These are phyloP conservation scores for Pristionchus mayeri DNA, from an alignment of 2,888 invertebrate genomes.

Conservation along the genomic window DNA sequence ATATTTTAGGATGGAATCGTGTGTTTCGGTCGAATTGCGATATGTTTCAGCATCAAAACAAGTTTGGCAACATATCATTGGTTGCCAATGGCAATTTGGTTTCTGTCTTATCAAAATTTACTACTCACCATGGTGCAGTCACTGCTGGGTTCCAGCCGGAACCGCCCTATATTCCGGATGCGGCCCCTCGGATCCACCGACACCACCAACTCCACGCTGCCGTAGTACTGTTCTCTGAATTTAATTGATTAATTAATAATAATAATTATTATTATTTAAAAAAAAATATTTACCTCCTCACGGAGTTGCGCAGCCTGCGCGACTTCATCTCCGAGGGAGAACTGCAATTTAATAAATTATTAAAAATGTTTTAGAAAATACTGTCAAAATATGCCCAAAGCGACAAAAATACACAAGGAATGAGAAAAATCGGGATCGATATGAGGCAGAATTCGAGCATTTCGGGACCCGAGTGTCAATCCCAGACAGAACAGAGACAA, in stretches of 20 bases:
- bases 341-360: conserved; percentile 49
- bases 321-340: conserved; percentile 59
- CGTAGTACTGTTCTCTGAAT: conserved; percentile 57
- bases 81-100: too few relatives aligned
- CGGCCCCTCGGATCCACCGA: conserved; percentile 56
- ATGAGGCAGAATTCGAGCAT: neutral
- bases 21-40: too few relatives aligned
- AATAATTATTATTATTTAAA: neutral
- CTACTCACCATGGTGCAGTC: conserved; percentile 49
- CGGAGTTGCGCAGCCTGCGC: conserved; percentile 54
- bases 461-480: too few relatives aligned
- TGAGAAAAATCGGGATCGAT: neutral
- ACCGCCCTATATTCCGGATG: conserved; percentile 57
- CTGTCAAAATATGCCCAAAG: neutral
- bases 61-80: too few relatives aligned
- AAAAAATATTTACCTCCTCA: conserved; percentile 46
- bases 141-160: conserved; percentile 56
- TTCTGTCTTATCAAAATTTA: neutral
- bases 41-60: too few relatives aligned
- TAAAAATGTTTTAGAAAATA: neutral
- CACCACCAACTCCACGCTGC: conserved; percentile 56
- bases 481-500: too few relatives aligned
- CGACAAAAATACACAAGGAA: neutral
- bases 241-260: neutral
- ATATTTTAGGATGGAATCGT: neutral